Evolutionary conservation across 2,888 invertebrate species (phyloP), one percentile per base, ranked within the genome.

Genomic region (Prostheceraeus crozeri): DNA sequence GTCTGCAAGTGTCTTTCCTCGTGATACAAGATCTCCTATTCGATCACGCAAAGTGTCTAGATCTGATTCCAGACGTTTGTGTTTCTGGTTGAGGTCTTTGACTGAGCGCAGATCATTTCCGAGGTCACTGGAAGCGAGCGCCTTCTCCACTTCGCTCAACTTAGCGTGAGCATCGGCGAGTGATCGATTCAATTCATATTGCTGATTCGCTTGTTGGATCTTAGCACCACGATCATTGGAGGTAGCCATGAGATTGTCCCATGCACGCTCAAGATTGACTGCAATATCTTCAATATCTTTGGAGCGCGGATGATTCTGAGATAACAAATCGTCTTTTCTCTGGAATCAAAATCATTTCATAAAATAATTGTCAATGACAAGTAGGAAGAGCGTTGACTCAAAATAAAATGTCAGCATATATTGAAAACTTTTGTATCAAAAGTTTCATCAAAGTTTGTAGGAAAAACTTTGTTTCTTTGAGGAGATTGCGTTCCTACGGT

Each of bases 31-130:
- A 59, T 85, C 84, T 30, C 82, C 81, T 1, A 91, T 85, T 66
- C 86, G 85, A 63, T 84, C 83, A 69, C 87, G 84, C 82, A 89
- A 86, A n/a, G 84, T 81, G 1, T 81, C 79, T 64, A 96, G 81
- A 71, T 96, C 96, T 61, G 84, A 84, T 72, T 94, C 94, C 14
- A 91, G 70, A 0, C 81, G 81, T 82, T 89, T 88, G 67, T 91
- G 91, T 71, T 88, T 87, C 68, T 87, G 87, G 31, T 94, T 80
- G 19, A 91, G 80, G 64, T 90, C 84, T 74, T 89, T 88, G 73
- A 93, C 94, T 67, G 88, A 86, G 62, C 93, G 81, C 45, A 96
- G 80, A 78, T 96, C 94, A 0, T 82, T 83, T 1, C 93, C 93
- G 0, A 86, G 83, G 76, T 89, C 88, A 36, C 84, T 83, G 65